These are phyloP conservation scores for Perizoma flavofasciatum DNA, from an alignment of 2,888 invertebrate genomes.

Conservation along the genomic window DNA sequence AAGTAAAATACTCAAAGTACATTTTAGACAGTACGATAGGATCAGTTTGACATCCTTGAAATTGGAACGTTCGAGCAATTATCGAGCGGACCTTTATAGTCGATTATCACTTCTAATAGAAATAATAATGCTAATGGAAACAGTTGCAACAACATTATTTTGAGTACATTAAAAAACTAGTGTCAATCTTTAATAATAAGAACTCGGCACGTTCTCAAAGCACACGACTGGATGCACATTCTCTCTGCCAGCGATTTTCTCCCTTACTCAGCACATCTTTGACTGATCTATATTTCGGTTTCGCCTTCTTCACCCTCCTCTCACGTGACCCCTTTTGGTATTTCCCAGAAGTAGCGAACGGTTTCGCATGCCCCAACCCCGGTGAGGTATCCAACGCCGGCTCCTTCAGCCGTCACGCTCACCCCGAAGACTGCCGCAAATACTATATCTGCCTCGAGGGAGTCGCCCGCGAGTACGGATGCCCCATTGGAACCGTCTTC, in stretches of 20 bases:
- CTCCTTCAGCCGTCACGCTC: slow-evolving; percentile 97
- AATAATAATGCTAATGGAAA: slow-evolving; percentile 22
- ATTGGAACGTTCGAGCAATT: slow-evolving; percentile 33
- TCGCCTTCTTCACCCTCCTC: slow-evolving; percentile 58
- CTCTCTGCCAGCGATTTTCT: slow-evolving; percentile 47
- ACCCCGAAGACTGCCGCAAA: slow-evolving; percentile 97
- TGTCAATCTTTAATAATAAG: slow-evolving; percentile 4
- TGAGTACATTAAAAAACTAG: slow-evolving; percentile 18
- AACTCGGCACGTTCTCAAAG: slow-evolving; percentile 25
- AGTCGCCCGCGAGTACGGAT: slow-evolving; percentile 96
- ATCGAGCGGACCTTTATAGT: slow-evolving; percentile 18
- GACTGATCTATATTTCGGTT: slow-evolving; percentile 53
- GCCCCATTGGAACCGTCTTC: slow-evolving; percentile 98
- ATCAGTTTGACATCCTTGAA: slow-evolving; percentile 34
- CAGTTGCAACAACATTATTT: slow-evolving; percentile 13
- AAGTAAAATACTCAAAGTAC: no score
- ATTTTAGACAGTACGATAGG: background rate
- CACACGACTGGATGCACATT: slow-evolving; percentile 24
- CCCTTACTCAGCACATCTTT: slow-evolving; percentile 46
- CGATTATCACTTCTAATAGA: slow-evolving; percentile 29
- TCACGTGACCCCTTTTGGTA: slow-evolving; percentile 66
- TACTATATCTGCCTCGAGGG: slow-evolving; percentile 97
- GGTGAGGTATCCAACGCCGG: slow-evolving; percentile 93
- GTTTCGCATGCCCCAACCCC: slow-evolving; percentile 93
- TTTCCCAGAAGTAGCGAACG: slow-evolving; percentile 93